Conservation (phyloP, 2,113 vertebrate genomes). For the Colius striatus region DNA sequence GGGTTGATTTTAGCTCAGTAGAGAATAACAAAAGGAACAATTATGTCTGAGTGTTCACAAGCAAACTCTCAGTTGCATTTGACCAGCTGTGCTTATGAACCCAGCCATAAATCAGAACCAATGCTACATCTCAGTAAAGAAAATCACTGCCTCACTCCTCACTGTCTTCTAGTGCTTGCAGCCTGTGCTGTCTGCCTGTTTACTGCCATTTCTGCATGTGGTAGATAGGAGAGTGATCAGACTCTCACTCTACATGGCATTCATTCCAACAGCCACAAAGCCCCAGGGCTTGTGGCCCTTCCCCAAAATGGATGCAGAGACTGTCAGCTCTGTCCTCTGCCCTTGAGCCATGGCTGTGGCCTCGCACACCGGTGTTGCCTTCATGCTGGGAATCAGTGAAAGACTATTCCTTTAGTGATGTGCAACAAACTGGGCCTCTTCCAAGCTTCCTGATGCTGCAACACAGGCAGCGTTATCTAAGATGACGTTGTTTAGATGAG, state of each 20-base stretch:
- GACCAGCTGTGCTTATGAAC: neutral
- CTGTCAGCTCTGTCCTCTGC: neutral
- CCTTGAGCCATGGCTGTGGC: rapidly evolving
- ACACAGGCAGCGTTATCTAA: rapidly evolving
- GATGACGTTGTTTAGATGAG: neutral
- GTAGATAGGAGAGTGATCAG: neutral
- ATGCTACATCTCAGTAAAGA: neutral
- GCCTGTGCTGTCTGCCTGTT: neutral
- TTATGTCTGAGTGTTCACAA: neutral
- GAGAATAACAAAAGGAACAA: neutral
- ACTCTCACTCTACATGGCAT: neutral
- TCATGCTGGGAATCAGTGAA: neutral
- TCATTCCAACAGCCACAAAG: neutral
- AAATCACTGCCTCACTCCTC: neutral
- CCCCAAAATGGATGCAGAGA: rapidly evolving
- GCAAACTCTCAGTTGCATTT: rapidly evolving
- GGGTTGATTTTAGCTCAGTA: neutral
- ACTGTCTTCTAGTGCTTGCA: neutral
- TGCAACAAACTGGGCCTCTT: neutral
- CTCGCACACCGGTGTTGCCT: rapidly evolving
- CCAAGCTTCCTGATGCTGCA: neutral
- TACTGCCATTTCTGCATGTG: neutral
- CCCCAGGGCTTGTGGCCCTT: neutral
- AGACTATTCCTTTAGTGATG: neutral
- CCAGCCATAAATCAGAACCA: neutral